These are phyloP conservation scores for Xenops minutus DNA, from an alignment of 2,797 vertebrate species.

Conservation along the genomic window DNA sequence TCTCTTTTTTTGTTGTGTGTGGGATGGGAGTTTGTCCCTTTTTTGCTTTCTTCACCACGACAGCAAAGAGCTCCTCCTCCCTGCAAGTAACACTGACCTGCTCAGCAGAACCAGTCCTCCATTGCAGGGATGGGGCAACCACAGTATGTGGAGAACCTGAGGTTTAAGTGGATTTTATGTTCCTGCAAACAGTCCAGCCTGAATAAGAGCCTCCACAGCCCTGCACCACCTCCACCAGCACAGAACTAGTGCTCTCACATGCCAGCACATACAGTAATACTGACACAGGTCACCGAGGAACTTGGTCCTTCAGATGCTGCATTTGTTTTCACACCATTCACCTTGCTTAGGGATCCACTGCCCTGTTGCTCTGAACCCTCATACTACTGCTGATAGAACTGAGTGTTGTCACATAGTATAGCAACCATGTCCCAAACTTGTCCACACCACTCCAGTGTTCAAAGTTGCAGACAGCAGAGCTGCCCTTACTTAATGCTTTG, in stretches of 20 bases:
- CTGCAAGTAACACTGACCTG: neutral
- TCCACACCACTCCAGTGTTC: neutral
- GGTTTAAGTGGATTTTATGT: neutral
- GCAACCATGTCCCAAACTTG: neutral
- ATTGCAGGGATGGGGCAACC: neutral
- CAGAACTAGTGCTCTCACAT: neutral
- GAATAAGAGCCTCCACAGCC: neutral
- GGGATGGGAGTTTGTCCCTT: neutral
- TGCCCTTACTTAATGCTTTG: neutral
- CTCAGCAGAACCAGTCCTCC: neutral
- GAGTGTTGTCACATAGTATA: neutral
- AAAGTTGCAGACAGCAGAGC: neutral
- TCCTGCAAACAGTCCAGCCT: neutral
- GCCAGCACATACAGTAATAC: neutral
- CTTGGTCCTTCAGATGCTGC: neutral
- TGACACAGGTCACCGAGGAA: neutral
- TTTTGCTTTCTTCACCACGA: neutral
- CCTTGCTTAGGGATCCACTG: neutral
- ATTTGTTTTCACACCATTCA: neutral
- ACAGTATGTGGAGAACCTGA: neutral
- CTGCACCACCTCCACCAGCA: neutral
- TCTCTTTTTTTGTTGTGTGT: neutral
- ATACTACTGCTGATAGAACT: neutral
- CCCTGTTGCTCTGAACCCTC: neutral
- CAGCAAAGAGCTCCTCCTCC: neutral